phyloP scores from a whole-genome alignment of 2,888 invertebrate genomes.

The Leptarthrus brevirostris region DNA sequence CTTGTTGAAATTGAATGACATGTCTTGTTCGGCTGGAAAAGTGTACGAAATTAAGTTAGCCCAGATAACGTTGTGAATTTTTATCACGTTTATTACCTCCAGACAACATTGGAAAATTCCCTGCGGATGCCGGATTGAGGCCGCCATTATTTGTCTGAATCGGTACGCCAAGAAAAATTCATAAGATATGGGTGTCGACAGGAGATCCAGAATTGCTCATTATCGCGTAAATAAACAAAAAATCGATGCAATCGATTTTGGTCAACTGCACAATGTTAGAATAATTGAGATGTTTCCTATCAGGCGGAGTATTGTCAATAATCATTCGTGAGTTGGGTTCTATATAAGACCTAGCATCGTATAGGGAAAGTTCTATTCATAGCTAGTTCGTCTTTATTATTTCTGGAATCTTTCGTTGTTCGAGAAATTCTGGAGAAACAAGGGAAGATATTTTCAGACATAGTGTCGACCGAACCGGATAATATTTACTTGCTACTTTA shows the following conservation, averaged over 20 bases:
- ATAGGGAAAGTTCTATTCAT: too few species aligned
- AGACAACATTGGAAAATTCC: slow-evolving; percentile 12
- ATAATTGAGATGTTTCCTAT: too few species aligned
- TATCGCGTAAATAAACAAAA: background rate
- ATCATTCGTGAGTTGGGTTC: too few species aligned
- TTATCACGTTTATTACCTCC: slow-evolving; percentile 16
- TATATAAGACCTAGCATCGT: too few species aligned
- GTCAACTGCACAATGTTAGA: too few species aligned
- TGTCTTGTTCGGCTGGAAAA: background rate
- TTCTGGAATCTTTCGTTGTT: too few species aligned
- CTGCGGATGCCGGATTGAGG: background rate
- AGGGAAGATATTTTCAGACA: background rate
- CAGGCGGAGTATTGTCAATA: too few species aligned
- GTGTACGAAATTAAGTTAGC: slow-evolving; percentile 22
- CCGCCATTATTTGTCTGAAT: background rate
- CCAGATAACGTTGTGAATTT: slow-evolving; percentile 31
- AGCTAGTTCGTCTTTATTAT: too few species aligned
- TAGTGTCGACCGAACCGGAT: background rate
- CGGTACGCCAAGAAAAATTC: background rate
- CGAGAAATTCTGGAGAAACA: too few species aligned
- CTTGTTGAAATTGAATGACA: slow-evolving; percentile 8
- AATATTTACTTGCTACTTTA: background rate
- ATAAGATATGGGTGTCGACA: background rate
- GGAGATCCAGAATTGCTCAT: background rate
- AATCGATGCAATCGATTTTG: background rate